A percentile compares a stretch with the other conserved stretches of the same genome.
These are phyloP conservation scores for Chaetophractus vellerosus DNA, from an alignment of 2,797 vertebrate genomes.

Conservation along the genomic window DNA sequence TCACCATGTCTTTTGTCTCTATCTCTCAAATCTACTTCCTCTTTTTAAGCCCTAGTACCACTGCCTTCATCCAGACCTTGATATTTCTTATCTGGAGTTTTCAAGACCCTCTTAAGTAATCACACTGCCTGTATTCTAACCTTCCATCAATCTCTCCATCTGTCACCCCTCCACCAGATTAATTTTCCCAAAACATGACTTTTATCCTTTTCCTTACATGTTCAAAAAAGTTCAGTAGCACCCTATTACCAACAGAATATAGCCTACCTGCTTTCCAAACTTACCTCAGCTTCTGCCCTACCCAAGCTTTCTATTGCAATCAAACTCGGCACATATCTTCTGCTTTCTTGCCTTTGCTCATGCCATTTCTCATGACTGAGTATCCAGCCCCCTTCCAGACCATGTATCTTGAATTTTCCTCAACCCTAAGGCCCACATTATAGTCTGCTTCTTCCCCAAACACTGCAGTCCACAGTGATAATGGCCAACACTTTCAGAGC, in stretches of 20 bases:
- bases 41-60: neutral
- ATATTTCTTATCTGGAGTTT: conserved; percentile 8
- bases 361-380: neutral
- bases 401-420: conserved; percentile 11
- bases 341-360: neutral
- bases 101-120: neutral
- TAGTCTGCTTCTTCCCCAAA: conserved; percentile 27
- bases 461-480: neutral
- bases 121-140: neutral
- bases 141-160: neutral
- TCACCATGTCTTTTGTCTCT: neutral
- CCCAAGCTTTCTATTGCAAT: neutral
- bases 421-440: neutral
- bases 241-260: neutral
- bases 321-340: neutral
- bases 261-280: neutral
- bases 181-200: conserved; percentile 20
- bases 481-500: conserved; percentile 20
- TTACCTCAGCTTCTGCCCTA: neutral
- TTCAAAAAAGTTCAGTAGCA: neutral
- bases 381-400: neutral
- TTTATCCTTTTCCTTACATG: conserved; percentile 29
- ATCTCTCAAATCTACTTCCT: neutral
- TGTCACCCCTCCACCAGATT: neutral
- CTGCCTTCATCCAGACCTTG: neutral